Percentiles rank a stretch among this genome's conserved stretches.
Conservation (phyloP, 2,888 invertebrate species). For the Archips xylosteana region DNA sequence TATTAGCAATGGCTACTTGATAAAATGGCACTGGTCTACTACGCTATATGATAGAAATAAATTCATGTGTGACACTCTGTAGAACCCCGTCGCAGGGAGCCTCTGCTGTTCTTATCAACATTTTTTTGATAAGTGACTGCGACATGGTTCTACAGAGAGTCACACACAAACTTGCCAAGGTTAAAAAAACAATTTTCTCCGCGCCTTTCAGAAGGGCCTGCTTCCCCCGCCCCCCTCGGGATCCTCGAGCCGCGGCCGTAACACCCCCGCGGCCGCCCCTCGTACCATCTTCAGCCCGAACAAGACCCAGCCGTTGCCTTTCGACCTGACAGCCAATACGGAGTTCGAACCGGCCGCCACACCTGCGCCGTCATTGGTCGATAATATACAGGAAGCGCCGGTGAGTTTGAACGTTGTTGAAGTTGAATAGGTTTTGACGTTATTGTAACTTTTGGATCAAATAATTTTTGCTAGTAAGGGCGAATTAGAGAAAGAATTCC, state of each 20-base stretch:
- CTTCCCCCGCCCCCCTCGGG: conserved; percentile 78
- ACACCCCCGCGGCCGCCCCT: conserved; percentile 58
- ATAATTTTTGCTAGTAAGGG: not conserved
- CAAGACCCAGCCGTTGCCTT: conserved; percentile 63
- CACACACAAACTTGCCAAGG: too few relatives aligned
- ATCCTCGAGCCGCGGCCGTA: conserved; percentile 64
- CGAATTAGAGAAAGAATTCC: too few relatives aligned
- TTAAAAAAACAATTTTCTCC: not conserved
- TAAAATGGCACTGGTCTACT: too few relatives aligned
- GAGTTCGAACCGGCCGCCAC: conserved; percentile 66
- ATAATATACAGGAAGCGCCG: conserved; percentile 52
- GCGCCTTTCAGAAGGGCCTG: conserved; percentile 68
- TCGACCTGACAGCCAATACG: conserved; percentile 64
- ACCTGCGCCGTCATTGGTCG: conserved; percentile 55
- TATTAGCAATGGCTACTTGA: too few relatives aligned
- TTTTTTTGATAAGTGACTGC: too few relatives aligned
- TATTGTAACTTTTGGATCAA: conserved; percentile 21
- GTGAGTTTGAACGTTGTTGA: conserved; percentile 24
- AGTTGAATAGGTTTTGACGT: not conserved
- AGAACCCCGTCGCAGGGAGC: too few relatives aligned
- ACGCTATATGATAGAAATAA: too few relatives aligned
- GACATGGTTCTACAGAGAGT: too few relatives aligned
- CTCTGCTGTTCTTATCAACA: too few relatives aligned
- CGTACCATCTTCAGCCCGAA: conserved; percentile 69
- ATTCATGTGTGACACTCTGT: too few relatives aligned